phyloP scores from a whole-genome alignment of 2,797 vertebrate species.

The Gallirallus australis region DNA sequence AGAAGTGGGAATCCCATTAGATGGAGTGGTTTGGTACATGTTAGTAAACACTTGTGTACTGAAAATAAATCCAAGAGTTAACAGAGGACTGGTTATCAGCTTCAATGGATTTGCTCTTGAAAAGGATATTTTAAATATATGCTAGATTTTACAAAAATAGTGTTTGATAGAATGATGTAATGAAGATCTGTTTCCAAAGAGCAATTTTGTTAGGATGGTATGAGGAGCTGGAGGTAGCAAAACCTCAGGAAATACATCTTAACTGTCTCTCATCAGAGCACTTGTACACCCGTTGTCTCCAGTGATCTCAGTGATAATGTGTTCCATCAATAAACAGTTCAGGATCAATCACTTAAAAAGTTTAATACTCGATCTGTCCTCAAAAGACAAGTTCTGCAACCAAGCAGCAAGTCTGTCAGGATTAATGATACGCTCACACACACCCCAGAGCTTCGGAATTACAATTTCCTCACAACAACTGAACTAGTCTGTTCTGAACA shows the following conservation, averaged over 20 bases:
- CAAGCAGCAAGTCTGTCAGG: background rate
- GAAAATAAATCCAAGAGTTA: background rate
- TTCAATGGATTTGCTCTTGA: background rate
- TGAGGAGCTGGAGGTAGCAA: background rate
- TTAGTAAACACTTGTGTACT: background rate
- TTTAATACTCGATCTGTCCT: background rate
- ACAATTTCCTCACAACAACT: background rate
- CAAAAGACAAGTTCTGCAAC: background rate
- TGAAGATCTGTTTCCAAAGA: background rate
- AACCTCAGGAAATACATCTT: background rate
- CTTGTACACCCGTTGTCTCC: background rate
- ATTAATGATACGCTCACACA: background rate
- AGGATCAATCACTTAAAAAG: background rate
- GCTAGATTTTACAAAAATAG: background rate
- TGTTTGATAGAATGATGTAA: background rate
- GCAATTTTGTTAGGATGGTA: background rate
- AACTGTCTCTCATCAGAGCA: background rate
- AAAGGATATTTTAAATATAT: background rate
- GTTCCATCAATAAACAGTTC: background rate
- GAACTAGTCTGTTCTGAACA: background rate
- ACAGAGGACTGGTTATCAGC: background rate
- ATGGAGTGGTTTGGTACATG: background rate
- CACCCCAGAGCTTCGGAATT: background rate
- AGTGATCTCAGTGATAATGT: background rate
- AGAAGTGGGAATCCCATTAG: background rate